A percentile compares a stretch with the other conserved stretches of the same genome.
Evolutionary conservation across 2,797 vertebrate species (phyloP).

Genomic region (Heterohyrax brucei): DNA sequence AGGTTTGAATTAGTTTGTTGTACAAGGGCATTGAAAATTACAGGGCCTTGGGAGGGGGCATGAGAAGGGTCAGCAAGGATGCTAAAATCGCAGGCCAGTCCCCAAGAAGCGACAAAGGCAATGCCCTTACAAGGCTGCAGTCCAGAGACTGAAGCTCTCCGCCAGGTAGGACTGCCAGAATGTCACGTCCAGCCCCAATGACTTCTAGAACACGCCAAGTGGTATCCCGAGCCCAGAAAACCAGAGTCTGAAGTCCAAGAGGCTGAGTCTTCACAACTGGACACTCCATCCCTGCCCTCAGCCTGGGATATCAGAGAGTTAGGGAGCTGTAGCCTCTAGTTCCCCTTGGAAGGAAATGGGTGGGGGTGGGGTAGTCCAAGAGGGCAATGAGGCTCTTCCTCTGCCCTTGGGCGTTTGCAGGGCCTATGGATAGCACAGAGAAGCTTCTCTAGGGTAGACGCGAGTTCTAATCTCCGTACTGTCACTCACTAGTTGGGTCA

Average conservation of each 20-base stretch:
- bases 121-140: neutral
- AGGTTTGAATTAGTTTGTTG: neutral
- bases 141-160: neutral
- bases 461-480: conserved; percentile 64
- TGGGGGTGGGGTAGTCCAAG: neutral
- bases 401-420: neutral
- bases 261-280: conserved; percentile 18
- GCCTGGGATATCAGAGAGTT: neutral
- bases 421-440: neutral
- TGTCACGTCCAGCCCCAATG: neutral
- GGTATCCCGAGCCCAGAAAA: conserved; percentile 14
- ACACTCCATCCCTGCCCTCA: neutral
- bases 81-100: neutral
- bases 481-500: conserved; percentile 48
- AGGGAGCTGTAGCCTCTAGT: neutral
- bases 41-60: neutral
- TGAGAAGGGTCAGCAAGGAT: conserved; percentile 1
- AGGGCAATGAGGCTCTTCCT: neutral
- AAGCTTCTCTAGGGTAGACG: neutral
- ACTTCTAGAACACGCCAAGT: conserved; percentile 25
- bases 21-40: neutral
- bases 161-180: neutral
- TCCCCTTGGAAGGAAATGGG: neutral
- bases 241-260: neutral
- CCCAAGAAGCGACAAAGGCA: neutral